Evolutionary conservation across 2,113 vertebrate genomes (phyloP).

Genomic region (Odobenus rosmarus): DNA sequence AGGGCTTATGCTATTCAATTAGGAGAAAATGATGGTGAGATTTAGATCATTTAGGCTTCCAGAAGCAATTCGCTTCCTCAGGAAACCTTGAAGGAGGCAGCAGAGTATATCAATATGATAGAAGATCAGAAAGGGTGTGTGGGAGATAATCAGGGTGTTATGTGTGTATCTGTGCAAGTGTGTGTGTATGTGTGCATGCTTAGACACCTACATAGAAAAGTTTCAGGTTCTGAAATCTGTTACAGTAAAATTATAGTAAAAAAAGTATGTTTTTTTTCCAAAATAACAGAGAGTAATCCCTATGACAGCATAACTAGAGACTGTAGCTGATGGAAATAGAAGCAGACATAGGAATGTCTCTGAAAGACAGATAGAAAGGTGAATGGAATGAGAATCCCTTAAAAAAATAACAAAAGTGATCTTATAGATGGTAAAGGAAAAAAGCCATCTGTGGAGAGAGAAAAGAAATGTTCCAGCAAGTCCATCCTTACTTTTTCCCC

Average conservation of each 20-base stretch:
- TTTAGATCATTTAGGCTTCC: neutral
- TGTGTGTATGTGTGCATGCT: neutral
- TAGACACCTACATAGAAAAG: neutral
- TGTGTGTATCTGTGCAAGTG: neutral
- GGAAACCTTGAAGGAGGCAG: neutral
- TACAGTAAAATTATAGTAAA: neutral
- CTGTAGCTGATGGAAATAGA: neutral
- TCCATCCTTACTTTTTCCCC: neutral
- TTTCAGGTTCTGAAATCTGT: neutral
- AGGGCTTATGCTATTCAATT: neutral
- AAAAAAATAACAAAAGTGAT: neutral
- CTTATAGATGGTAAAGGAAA: neutral
- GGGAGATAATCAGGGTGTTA: accelerated
- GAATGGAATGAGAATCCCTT: neutral
- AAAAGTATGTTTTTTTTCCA: neutral
- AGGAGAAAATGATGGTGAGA: neutral
- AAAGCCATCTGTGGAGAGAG: neutral
- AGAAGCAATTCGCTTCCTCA: neutral
- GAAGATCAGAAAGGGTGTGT: neutral
- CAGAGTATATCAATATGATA: neutral
- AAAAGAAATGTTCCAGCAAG: neutral
- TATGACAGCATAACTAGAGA: neutral
- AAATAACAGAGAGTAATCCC: neutral
- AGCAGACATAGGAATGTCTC: neutral
- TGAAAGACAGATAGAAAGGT: neutral